phyloP scores from a whole-genome alignment of 2,888 invertebrate species.

The Leucania comma region DNA sequence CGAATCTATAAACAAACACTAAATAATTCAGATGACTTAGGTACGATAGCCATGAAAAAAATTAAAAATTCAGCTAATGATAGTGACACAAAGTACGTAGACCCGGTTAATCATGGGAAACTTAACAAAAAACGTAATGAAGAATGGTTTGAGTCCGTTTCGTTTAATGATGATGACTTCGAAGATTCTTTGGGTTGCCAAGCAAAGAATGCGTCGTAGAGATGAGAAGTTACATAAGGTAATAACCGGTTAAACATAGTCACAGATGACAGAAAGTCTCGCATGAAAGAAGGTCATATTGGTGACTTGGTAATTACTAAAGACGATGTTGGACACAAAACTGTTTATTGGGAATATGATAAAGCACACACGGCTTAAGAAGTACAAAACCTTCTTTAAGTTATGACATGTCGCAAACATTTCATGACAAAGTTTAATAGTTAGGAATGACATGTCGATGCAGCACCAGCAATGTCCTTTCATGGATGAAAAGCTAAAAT shows the following conservation, averaged over 20 bases:
- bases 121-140: constrained; percentile 74
- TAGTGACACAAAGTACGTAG: constrained; percentile 33
- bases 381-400: background rate
- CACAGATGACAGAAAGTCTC: constrained; percentile 44
- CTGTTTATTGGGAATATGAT: constrained; percentile 8
- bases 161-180: constrained; percentile 83
- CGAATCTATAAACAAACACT: constrained; percentile 31
- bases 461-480: background rate
- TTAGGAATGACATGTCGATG: background rate
- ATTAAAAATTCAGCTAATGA: constrained; percentile 29
- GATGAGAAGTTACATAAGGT: constrained; percentile 80
- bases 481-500: constrained; percentile 28
- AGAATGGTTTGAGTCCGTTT: constrained; percentile 68
- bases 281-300: constrained; percentile 27
- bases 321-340: constrained; percentile 7
- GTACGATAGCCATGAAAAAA: constrained; percentile 3
- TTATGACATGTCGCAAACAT: background rate
- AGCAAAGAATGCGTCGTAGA: constrained; percentile 81
- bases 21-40: constrained; percentile 13
- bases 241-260: constrained; percentile 59
- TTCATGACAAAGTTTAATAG: background rate
- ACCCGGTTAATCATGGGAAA: constrained; percentile 67
- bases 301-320: constrained; percentile 37
- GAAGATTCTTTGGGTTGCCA: constrained; percentile 77
- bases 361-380: background rate